These are phyloP conservation scores for Cantharis flavilabris DNA, from an alignment of 2,888 invertebrate species.

Conservation along the genomic window DNA sequence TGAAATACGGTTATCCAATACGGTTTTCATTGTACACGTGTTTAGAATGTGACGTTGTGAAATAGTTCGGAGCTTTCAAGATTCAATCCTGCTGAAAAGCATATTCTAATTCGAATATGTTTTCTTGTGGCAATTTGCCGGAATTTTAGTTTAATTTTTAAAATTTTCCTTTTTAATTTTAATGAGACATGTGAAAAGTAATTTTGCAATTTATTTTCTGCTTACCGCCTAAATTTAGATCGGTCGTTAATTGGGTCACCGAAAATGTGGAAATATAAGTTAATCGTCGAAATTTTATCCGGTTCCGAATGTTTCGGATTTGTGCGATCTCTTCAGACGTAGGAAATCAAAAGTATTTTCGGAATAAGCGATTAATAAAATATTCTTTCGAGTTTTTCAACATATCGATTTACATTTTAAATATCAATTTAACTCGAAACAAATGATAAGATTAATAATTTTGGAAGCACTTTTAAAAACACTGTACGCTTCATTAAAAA, in stretches of 20 bases:
- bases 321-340: neutral
- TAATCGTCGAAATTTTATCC: neutral
- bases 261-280: neutral
- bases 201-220: neutral
- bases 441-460: conserved; percentile 32
- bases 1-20: conserved; percentile 57
- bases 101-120: conserved; percentile 40
- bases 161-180: conserved; percentile 9
- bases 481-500: conserved; percentile 37
- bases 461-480: conserved; percentile 41
- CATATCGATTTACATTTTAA: neutral
- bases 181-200: neutral
- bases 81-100: conserved; percentile 28
- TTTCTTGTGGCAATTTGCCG: conserved; percentile 36
- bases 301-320: neutral
- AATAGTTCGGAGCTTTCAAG: conserved; percentile 22
- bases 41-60: conserved; percentile 29
- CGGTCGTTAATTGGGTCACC: neutral
- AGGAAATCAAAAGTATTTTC: neutral
- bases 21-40: conserved; percentile 55
- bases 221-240: neutral
- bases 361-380: neutral
- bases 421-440: conserved; percentile 9
- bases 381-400: neutral
- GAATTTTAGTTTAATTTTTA: conserved; percentile 24